Base-by-base conservation (phyloP, 2,888 invertebrate species). In the Chymomyza fuscimana region DNA sequence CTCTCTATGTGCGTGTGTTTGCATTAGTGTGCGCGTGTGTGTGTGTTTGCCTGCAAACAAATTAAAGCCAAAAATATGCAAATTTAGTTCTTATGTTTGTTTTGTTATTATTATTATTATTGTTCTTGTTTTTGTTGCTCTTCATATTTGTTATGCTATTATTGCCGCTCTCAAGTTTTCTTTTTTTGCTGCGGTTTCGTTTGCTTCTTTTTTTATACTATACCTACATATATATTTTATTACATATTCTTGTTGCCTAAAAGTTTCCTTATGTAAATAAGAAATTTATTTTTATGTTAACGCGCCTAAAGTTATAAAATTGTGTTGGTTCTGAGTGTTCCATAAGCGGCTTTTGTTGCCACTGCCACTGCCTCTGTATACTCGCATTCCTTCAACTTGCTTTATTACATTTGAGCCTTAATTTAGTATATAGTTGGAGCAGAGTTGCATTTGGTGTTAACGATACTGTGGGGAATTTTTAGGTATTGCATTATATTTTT, bases 231-330 rank as follows among this genome's bases (percentile, higher is more conserved):
- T 32, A 32, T 12, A 46, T 46, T 46, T 46, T 46, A 46, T 46
- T 46, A 46, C 12, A 46, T 46, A 12, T 40, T 69, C 54, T 74
- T 77, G 60, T 63, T 67, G 22, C 78, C 80, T 84, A 81, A 85
- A 85, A 86, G 84, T 86, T 86, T 84, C 85, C 83, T 79, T 86
- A 86, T 86, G 86, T 85, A 86, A 86, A 86, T 86, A 82, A 81
- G 86, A 86, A 82, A 85, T 86, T 86, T 86, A 80, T 86, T 86
- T 85, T 86, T 86, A 85, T 86, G 85, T 78, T 73, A 72, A 78
- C 84, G 83, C 79, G 73, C 82, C 82, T 83, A 79, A 86, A 86
- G 84, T 83, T 84, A 80, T 84, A 83, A 84, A 85, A 80, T 73
- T 82, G 81, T 82, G 78, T 61, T 69, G 36, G 50, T 64, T 71